Evolutionary conservation across 1,140 invertebrate species (phyloP).

Genomic region (Sycobia sp.): DNA sequence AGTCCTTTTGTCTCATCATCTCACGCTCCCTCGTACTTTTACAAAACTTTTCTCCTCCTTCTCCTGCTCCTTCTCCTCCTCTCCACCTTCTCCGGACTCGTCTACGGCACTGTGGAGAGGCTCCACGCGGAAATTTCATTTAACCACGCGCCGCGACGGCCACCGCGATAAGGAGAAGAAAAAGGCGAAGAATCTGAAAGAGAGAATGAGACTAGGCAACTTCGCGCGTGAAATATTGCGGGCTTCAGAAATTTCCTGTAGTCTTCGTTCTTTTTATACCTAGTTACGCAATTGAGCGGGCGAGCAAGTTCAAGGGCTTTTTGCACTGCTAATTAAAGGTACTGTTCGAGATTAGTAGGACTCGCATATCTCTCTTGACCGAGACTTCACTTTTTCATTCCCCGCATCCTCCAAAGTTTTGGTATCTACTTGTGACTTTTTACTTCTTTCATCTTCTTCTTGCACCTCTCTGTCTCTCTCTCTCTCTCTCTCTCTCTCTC

Average conservation of each 20-base stretch:
- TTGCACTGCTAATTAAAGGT: conserved; percentile 45
- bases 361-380: too few species aligned
- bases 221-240: conserved; percentile 34
- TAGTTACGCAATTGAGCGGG: too few species aligned
- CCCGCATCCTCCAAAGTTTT: too few species aligned
- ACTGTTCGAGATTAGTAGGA: not conserved
- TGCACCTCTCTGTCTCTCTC: too few species aligned
- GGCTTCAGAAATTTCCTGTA: conserved; percentile 23
- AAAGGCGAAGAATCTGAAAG: too few species aligned
- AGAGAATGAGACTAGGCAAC: too few species aligned
- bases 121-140: conserved; percentile 33
- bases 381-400: too few species aligned
- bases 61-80: not conserved
- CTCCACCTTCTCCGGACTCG: too few species aligned
- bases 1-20: conserved; percentile 1
- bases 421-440: too few species aligned
- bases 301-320: too few species aligned
- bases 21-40: conserved; percentile 24
- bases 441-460: too few species aligned
- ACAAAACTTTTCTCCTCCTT: conserved; percentile 30
- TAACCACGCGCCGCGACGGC: not conserved
- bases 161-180: conserved; percentile 30
- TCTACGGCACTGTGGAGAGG: not conserved
- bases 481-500: too few species aligned
- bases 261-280: conserved; percentile 3